Evolutionary conservation across 2,113 vertebrate species (phyloP).

Genomic region (Merops nubicus): DNA sequence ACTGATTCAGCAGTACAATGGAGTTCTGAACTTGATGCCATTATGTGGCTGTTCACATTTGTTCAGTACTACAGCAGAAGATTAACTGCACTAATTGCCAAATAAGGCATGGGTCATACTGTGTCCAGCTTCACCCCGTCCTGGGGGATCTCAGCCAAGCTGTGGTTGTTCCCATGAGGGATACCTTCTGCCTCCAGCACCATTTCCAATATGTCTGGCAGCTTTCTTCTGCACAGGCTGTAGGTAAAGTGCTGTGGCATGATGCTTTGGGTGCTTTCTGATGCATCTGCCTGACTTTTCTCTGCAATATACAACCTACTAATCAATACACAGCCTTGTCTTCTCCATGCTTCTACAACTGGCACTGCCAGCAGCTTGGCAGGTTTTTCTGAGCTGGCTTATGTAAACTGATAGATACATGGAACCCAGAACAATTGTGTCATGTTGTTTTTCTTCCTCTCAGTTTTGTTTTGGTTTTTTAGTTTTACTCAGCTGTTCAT

Average conservation of each 20-base stretch:
- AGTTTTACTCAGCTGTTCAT: neutral
- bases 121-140: neutral
- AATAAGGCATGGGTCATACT: neutral
- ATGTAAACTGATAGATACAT: accelerated
- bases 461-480: neutral
- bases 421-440: neutral
- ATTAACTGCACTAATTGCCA: neutral
- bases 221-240: neutral
- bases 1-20: neutral
- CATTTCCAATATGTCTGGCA: neutral
- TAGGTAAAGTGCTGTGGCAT: neutral
- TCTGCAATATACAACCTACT: neutral
- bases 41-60: neutral
- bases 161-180: accelerated
- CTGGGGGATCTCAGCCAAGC: neutral
- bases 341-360: neutral
- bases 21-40: neutral
- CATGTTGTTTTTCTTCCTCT: accelerated
- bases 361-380: neutral
- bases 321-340: neutral
- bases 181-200: neutral
- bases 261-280: neutral
- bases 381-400: neutral
- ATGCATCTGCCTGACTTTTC: neutral
- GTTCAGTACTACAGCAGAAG: neutral